Evolutionary conservation across 1,140 invertebrate genomes (phyloP), one percentile per base, ranked within the genome.

Genomic region (Leptinotarsa texana): DNA sequence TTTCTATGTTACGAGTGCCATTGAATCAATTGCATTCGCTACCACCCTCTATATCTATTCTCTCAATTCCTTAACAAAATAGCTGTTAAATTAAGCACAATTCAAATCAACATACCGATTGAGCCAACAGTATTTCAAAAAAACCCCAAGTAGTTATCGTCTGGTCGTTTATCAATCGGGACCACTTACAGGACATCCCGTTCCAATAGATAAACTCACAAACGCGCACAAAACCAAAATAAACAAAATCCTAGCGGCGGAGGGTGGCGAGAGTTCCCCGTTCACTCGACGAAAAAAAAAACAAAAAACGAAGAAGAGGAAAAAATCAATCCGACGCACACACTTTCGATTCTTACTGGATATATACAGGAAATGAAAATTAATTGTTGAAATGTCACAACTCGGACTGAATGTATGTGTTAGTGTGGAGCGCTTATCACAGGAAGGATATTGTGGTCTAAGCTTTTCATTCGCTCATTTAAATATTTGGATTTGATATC

Each of bases 151-250:
- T 49, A 49, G 24, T 76, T 76, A 76, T 76, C 75, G 72, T 61
- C 66, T 65, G 67, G 68, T 73, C 27, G n/a, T 24, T 76, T 76
- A 76, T 76, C 75, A 74, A n/a, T 49, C 42, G 73, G 42, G 72
- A 74, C 49, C 75, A 76, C 65, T 73, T 63, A 76, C 75, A 76
- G 75, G 75, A 76, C 75, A 76, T 76, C 75, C 75, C 75, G 75
- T 76, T 67, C 72, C 61, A 68, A 18, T 4, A 42, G 66, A 68
- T 68, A 68, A 68, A 68, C 66, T 42, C 66, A 42, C 66, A 47
- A 21, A 68, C 15, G 15, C 66, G 33, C 66, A 68, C 11, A 61
- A 69, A 74, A 74, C 66, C 51, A 67, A 69, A 69, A 67, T 62
- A 69, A 62, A 61, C 49, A 71, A 42, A 57, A 17, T 18, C 15